Conservation (phyloP, 2,888 invertebrate genomes). For the Drosophila dives region DNA sequence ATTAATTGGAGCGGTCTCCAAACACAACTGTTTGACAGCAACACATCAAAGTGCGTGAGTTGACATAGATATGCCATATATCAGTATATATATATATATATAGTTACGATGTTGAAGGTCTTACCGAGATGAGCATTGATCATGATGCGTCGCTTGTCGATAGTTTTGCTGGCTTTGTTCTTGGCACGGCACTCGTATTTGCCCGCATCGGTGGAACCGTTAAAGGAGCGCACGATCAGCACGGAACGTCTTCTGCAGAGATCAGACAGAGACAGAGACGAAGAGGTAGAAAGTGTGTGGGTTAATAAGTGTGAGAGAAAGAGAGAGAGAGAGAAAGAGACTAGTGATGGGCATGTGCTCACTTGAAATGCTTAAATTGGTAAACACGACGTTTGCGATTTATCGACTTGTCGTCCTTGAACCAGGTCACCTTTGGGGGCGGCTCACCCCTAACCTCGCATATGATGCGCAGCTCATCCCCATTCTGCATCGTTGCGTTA, state of each 20-base stretch:
- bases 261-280: background rate
- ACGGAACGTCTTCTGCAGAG: constrained; percentile 92
- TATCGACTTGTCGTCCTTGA: constrained; percentile 89
- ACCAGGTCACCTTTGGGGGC: constrained; percentile 93
- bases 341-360: constrained; percentile 51
- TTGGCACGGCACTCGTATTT: constrained; percentile 93
- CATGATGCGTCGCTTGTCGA: constrained; percentile 83
- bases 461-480: constrained; percentile 88
- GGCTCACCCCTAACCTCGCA: constrained; percentile 92
- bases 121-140: constrained; percentile 84
- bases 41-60: constrained; percentile 41
- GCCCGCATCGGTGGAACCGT: constrained; percentile 91
- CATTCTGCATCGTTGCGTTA: constrained; percentile 83
- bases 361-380: constrained; percentile 85
- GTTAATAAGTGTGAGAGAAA: background rate
- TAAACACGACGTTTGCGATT: constrained; percentile 84
- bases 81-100: background rate
- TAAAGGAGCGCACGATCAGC: constrained; percentile 91
- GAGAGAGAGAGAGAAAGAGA: background rate
- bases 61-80: background rate
- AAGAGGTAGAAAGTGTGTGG: background rate
- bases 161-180: constrained; percentile 84
- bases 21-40: constrained; percentile 39
- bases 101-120: constrained; percentile 29
- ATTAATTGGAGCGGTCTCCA: constrained; percentile 74